These are phyloP conservation scores for Malacoctenus gilli DNA, from an alignment of 2,797 vertebrate species.

Conservation along the genomic window DNA sequence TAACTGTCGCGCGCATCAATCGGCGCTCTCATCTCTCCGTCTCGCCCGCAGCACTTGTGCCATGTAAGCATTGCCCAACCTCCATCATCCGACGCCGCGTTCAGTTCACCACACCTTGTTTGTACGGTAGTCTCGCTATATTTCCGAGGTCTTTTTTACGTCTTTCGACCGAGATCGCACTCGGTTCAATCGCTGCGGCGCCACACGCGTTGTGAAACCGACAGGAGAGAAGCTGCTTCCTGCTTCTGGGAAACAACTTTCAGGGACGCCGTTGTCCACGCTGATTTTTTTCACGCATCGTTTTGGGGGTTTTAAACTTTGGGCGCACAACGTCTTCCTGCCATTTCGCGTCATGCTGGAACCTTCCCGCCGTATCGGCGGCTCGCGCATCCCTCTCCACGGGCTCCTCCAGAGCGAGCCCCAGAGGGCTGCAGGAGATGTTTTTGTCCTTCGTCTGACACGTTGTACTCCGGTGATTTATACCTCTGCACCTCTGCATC, in stretches of 20 bases:
- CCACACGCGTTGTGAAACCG: too few species aligned
- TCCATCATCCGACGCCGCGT: background rate
- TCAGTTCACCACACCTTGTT: too few species aligned
- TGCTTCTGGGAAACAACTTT: too few species aligned
- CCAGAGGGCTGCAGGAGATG: conserved; percentile 56
- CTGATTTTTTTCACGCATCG: background rate
- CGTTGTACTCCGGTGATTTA: conserved; percentile 69
- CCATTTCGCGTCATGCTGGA: conserved; percentile 4
- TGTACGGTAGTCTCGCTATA: too few species aligned
- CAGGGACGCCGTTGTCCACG: too few species aligned
- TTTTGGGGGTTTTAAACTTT: background rate
- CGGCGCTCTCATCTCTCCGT: conserved; percentile 10
- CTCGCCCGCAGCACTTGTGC: background rate
- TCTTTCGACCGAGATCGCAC: too few species aligned
- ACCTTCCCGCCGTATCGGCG: conserved; percentile 19
- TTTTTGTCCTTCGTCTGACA: conserved; percentile 75
- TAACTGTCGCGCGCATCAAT: background rate
- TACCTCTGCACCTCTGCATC: conserved; percentile 60
- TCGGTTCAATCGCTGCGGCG: too few species aligned
- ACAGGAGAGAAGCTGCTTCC: too few species aligned
- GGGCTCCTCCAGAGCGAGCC: conserved; percentile 34
- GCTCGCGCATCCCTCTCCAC: conserved; percentile 34
- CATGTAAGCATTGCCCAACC: background rate
- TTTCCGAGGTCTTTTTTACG: too few species aligned
- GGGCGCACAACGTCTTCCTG: background rate